Percentiles rank a stretch among this genome's conserved stretches.
Evolutionary conservation across 2,113 vertebrate species (phyloP).

Genomic region (Leucopsar rothschildi): DNA sequence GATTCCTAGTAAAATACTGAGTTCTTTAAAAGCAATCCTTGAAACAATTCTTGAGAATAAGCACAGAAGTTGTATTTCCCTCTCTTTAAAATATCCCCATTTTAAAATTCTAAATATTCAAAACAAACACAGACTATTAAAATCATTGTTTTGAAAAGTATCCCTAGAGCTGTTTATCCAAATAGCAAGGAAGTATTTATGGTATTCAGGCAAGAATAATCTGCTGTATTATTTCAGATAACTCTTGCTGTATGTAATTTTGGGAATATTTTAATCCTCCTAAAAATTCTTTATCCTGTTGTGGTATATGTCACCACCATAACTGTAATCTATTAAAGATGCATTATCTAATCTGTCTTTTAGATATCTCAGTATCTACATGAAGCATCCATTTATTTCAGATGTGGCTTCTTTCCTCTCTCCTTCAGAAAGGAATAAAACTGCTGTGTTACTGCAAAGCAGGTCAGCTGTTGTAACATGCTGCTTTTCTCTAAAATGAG

Average conservation of each 20-base stretch:
- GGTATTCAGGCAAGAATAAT: neutral
- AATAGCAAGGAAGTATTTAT: neutral
- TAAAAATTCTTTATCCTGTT: neutral
- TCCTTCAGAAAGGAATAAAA: neutral
- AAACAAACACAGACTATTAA: neutral
- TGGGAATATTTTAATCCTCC: neutral
- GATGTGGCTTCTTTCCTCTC: neutral
- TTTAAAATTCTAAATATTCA: neutral
- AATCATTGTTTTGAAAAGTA: neutral
- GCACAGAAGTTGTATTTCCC: neutral
- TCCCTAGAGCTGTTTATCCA: neutral
- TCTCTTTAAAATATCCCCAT: neutral
- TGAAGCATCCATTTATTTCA: neutral
- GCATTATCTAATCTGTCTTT: neutral
- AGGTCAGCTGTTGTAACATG: neutral
- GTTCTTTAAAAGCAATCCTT: neutral
- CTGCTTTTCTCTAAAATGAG: neutral
- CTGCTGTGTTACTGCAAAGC: neutral
- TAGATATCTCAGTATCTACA: neutral
- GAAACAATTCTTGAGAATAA: neutral
- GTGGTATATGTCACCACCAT: neutral
- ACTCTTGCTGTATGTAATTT: neutral
- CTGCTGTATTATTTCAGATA: neutral
- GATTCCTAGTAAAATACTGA: neutral
- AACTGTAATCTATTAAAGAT: neutral